A percentile compares a stretch with the other conserved stretches of the same genome.
Evolutionary conservation across 2,888 invertebrate species (phyloP).

Genomic region (Danaus chrysippus): DNA sequence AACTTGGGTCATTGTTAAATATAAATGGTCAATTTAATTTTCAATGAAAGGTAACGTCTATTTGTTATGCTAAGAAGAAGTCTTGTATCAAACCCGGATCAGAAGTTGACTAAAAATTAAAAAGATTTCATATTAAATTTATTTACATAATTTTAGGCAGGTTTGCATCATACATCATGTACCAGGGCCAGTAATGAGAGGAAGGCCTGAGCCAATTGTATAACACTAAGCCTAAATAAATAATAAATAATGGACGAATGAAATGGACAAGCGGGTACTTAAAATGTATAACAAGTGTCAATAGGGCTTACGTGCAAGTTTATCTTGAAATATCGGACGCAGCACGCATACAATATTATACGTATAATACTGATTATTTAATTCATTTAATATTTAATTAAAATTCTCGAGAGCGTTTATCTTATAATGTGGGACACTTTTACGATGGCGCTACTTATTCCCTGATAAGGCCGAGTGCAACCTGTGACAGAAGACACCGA

Average conservation of each 20-base stretch:
- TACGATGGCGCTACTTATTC: constrained; percentile 75
- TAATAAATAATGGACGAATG: constrained; percentile 41
- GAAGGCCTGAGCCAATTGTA: too few relatives aligned
- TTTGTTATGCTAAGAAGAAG: constrained; percentile 16
- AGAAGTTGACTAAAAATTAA: constrained; percentile 39
- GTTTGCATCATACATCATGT: not conserved
- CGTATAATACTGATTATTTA: constrained; percentile 78
- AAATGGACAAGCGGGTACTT: constrained; percentile 42
- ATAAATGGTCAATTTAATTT: constrained; percentile 21
- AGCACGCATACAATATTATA: constrained; percentile 73
- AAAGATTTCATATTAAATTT: not conserved
- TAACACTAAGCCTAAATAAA: not conserved
- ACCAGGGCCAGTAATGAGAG: too few relatives aligned
- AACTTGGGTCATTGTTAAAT: constrained; percentile 13
- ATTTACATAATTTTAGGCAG: not conserved
- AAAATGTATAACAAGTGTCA: constrained; percentile 52
- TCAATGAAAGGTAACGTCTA: constrained; percentile 18
- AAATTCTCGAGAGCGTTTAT: constrained; percentile 76
- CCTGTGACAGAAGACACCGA: constrained; percentile 56
- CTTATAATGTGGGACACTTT: constrained; percentile 78
- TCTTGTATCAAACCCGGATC: constrained; percentile 30
- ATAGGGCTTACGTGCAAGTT: constrained; percentile 54
- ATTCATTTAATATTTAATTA: constrained; percentile 79
- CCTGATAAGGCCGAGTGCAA: constrained; percentile 67
- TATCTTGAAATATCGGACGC: constrained; percentile 62